Base-by-base conservation (phyloP, 2,113 vertebrate genomes). In the Tyrannus savana region DNA sequence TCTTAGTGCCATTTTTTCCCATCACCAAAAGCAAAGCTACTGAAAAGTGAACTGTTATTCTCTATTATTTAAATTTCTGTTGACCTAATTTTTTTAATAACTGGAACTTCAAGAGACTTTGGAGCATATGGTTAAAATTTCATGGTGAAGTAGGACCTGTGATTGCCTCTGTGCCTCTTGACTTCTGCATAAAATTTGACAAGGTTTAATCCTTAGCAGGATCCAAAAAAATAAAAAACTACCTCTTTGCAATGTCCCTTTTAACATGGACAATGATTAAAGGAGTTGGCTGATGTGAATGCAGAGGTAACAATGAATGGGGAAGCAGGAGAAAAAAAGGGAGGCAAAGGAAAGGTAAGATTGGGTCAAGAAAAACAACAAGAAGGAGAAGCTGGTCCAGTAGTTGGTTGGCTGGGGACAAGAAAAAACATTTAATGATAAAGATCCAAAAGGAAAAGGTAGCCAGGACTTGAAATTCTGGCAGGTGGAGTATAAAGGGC, bases 161-260 rank as follows among this genome's bases (percentile, higher is more conserved):
- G 37, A 53, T 41, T 22, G 8, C 4, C 31, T 42, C 16, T 60
- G 30, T 47, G 47, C 21, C 28, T 73, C 24, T 68, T n/a, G 35
- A 21, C 6, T 59, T 8, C 18, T 66, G 1, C 9, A 9, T 25
- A 73, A 72, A 67, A 33, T 56, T 21, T 58, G 10, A 10, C 5
- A 24, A 3, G 12, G 16, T 42, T 64, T 71, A 37, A 59, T 25
- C 30, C 49, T n/a, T 6, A 23, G 7, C 14, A 50, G 46, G 33
- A 60, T 23, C 59, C 22, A 27, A 59, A 42, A 42, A 7, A 3
- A 49, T 22, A 30, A 64, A 62, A 78, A 22, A 35, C 6, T 3
- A 2, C 31, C 5, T 73, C 31, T 15, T 62, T 68, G 14, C 17
- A 64, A 8, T 0, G 1, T 22, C 12, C 9, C 4, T 68, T 81